Evolutionary conservation across 1,140 invertebrate genomes (phyloP).

Genomic region (Drosophila neocordata): DNA sequence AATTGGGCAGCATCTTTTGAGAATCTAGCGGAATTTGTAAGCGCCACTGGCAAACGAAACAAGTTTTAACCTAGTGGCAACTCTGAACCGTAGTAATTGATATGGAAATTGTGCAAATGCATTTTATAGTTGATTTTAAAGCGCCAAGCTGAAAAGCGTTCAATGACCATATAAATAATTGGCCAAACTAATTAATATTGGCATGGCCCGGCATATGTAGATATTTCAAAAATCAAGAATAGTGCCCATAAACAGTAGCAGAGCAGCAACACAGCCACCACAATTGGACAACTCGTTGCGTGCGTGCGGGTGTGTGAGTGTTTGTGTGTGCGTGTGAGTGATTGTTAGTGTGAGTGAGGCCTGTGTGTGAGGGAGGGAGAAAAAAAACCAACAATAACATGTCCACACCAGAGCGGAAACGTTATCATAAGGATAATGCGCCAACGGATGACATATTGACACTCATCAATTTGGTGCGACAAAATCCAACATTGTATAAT

Average conservation of each 20-base stretch:
- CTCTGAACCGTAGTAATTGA: conserved; percentile 5
- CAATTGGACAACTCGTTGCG: conserved; percentile 12
- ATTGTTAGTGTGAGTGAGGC: not conserved
- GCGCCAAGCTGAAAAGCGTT: conserved; percentile 6
- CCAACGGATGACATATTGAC: conserved; percentile 77
- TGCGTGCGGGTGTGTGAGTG: conserved; percentile 28
- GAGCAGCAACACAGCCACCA: not conserved
- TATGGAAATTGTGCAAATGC: conserved; percentile 13
- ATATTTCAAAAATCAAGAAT: not conserved
- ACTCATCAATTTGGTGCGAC: conserved; percentile 74
- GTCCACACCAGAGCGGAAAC: conserved; percentile 71
- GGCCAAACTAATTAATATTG: conserved; percentile 4
- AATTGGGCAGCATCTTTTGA: not conserved
- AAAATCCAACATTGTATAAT: conserved; percentile 79
- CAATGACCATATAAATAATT: not conserved
- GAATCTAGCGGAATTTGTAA: not conserved
- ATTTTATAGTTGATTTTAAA: conserved; percentile 9
- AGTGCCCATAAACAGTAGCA: not conserved
- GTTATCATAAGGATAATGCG: conserved; percentile 80
- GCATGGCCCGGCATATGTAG: not conserved
- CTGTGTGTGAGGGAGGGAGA: conserved; percentile 1
- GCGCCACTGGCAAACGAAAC: not conserved
- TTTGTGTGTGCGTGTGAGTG: conserved; percentile 28
- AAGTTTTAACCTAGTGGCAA: conserved; percentile 1
- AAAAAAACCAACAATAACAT: conserved; percentile 41